Percentiles rank a stretch among this genome's conserved stretches.
Evolutionary conservation across 2,113 vertebrate genomes (phyloP).

Genomic region (Cyanoderma ruficeps): DNA sequence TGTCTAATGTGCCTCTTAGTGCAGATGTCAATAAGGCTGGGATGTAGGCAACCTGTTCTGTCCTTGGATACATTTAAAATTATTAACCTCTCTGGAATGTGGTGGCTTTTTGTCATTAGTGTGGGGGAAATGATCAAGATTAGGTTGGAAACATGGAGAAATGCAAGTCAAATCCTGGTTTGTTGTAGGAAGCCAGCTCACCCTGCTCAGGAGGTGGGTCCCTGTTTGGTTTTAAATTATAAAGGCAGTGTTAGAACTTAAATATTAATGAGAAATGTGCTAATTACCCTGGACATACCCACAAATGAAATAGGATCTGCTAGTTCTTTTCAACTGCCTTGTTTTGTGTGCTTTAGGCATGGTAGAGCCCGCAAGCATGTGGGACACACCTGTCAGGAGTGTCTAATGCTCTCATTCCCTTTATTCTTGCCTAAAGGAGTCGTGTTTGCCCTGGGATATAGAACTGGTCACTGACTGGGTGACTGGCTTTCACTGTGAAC

Average conservation of each 20-base stretch:
- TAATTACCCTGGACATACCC: not conserved
- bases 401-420: not conserved
- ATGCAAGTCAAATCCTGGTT: not conserved
- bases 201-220: not conserved
- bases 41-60: not conserved
- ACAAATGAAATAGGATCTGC: not conserved
- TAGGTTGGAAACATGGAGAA: not conserved
- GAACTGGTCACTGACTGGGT: not conserved
- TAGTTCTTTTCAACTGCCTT: not conserved
- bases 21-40: not conserved
- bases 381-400: not conserved
- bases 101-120: not conserved
- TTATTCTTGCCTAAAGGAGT: conserved; percentile 10
- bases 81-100: not conserved
- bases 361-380: fast-evolving
- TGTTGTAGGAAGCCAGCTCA: not conserved
- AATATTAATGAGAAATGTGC: not conserved
- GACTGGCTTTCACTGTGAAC: not conserved
- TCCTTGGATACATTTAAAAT: not conserved
- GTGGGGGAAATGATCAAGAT: not conserved
- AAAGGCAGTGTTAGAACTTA: not conserved
- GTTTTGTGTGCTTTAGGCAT: not conserved
- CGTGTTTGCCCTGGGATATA: not conserved
- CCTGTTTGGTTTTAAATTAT: not conserved
- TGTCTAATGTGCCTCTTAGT: not conserved